Base-by-base conservation (phyloP, 2,797 vertebrate species). In the Danio kyathit region DNA sequence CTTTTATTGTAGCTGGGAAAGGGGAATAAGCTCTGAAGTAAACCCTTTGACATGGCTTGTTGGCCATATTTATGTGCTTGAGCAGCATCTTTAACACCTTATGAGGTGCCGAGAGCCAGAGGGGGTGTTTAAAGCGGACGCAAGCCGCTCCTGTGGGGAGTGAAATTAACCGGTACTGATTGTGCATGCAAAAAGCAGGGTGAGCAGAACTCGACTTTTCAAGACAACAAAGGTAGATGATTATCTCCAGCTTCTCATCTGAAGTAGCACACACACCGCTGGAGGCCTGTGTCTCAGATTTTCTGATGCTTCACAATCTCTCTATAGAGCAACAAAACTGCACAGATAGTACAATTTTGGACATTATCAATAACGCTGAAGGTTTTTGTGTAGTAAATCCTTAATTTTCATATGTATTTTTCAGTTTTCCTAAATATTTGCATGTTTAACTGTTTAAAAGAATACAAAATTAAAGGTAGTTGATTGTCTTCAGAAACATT, bases 61-160 rank as follows among this genome's bases (percentile, higher is more conserved):
- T 90, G 85, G 76, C 75, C 79, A 79, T 87, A 84, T 91, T 91
- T 88, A 87, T 86, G 88, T 86, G 86, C 88, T 88, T 82, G 80
- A 89, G 48, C 84, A 85, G 84, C 80, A 76, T 88, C 74, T 79
- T 83, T 87, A 90, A 90, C 75, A 80, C 84, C 40, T 86, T 84
- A 61, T 11, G 29, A 51, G 60, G 70, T 59, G 49, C 57, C 70
- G 8, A 56, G 52, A 63, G 43, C 48, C 6, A 29, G 51, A 59
- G 69, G 70, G n/a, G 78, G 14, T 4, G 41, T n/a, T 43, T 10
- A 64, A 57, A 64, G 69, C 11, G 5, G 57, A 56, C 38, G 2
- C 10, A 11, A 57, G 46, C 29, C 2, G 66, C 44, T 78, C 76
- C 64, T 70, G 52, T 41, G 60, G 12, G 6, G 61, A n/a, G 70